Base-by-base conservation (phyloP, 1,140 invertebrate species). In the Tetranychus urticae region DNA sequence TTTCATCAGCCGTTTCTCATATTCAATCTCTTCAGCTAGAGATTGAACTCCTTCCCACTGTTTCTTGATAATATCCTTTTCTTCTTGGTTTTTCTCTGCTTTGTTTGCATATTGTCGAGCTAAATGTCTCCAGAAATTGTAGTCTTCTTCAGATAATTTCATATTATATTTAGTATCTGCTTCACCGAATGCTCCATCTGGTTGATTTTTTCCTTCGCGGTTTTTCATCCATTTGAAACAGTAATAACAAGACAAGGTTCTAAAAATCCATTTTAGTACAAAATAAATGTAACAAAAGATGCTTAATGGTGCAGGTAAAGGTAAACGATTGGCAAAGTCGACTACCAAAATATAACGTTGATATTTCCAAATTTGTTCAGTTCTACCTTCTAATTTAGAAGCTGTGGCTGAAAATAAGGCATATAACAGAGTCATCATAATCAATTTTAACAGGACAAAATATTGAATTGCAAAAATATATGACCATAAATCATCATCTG, bases 351-450 rank as follows among this genome's bases (percentile, higher is more conserved):
- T 68, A 52, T 75, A 75, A 55, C 74, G 68, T 62, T 76, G 73
- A 62, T 69, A 76, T 64, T 74, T 74, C 74, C 74, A 76, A 37
- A 74, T 72, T 31, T 69, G 68, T 59, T 71, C 69, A 4, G 73
- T 71, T 58, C 72, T 68, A 5, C 67, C 66, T 46, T 69, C 67
- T 6, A 74, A 67, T 55, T 70, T 69, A 4, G 66, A 65, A 33
- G 69, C 73, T 10, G 73, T 75, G 13, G 67, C 64, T 50, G 73
- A 73, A 62, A 63, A 68, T 65, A 76, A 70, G 36, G 74, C 74
- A 66, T 71, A 74, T 8, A 76, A 68, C 31, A 76, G 64, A 10
- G 74, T 75, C 37, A 73, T 65, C 7, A 75, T 66, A 56, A 76
- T 73, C 36, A 75, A 65, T 65, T 75, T 75, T 47, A 73, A 65